A percentile compares a stretch with the other conserved stretches of the same genome.
Conservation (phyloP, 2,888 invertebrate species). For the Aphodius granarius region DNA sequence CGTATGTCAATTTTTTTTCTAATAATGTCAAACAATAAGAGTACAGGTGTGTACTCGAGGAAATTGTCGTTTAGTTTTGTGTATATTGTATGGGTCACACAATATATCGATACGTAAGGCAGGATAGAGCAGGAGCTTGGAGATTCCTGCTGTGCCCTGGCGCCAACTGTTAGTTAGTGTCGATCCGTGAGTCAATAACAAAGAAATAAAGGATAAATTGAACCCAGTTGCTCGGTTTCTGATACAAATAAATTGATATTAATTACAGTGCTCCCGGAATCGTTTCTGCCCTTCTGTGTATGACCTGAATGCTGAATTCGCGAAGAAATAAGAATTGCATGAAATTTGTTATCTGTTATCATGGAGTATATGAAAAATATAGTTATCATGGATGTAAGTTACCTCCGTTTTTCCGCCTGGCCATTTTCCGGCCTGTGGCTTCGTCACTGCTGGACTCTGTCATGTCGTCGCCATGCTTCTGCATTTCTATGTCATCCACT, state of each 20-base stretch:
- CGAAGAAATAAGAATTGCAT: too few relatives aligned
- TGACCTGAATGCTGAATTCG: too few relatives aligned
- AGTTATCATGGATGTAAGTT: too few relatives aligned
- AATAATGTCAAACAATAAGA: background rate
- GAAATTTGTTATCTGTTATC: too few relatives aligned
- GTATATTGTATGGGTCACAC: background rate
- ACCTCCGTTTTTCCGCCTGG: constrained; percentile 52
- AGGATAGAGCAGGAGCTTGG: background rate
- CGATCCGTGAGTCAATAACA: background rate
- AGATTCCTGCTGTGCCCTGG: background rate
- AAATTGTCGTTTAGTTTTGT: background rate
- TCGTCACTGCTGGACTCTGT: constrained; percentile 52
- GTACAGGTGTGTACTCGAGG: background rate
- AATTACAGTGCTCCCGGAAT: too few relatives aligned
- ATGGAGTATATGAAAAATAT: too few relatives aligned
- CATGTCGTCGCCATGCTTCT: constrained; percentile 48
- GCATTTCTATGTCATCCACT: constrained; percentile 53
- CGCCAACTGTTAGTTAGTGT: background rate
- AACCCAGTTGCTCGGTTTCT: background rate
- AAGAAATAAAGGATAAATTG: background rate
- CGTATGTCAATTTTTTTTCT: too few relatives aligned
- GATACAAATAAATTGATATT: background rate
- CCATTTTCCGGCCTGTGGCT: constrained; percentile 48
- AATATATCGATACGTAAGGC: background rate
- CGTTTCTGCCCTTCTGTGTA: too few relatives aligned